Base-by-base conservation (phyloP, 2,888 invertebrate genomes). In the Scaptomyza flava region DNA sequence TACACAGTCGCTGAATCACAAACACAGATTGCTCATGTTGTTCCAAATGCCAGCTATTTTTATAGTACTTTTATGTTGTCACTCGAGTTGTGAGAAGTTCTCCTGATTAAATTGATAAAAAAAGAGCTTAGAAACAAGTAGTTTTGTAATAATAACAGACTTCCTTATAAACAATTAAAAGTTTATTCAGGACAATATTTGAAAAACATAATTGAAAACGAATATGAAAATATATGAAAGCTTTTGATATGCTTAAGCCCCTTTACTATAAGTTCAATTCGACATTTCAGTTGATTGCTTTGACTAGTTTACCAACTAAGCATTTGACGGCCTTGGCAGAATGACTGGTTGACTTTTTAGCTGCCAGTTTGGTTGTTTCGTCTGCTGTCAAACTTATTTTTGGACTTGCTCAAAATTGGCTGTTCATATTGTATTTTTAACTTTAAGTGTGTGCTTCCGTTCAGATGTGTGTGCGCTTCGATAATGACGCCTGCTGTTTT, bases 1-100 rank as follows among this genome's bases (percentile, higher is more conserved):
- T 81, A 83, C 81, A 80, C 87, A 81, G 80, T 86, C 83, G 83
- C 43, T 81, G 79, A 72, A 54, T 33, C 34, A 58, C 59, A 52
- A 43, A 58, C 23, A 43, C 30, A 51, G 8, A 47, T 6, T 34
- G 8, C 1, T 34, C 20, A 3, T 20, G 48, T 34, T 56, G 41
- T 52, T 52, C 14, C 56, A 59, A 69, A 71, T 57, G 58, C 52
- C 61, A 66, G 68, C 73, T 64, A 72, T 76, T 82, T 82, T 66
- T 69, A 57, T 62, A 62, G 63, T 53, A 62, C 69, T 76, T 82
- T 66, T 72, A 60, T 60, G 64, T 68, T 59, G 57, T 68, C 71
- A 61, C 61, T 68, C 46, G 57, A 66, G 56, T 72, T 33, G 31
- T n/a, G 4, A 48, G 33, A 34, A 31, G 23, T n/a, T n/a, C n/a